Evolutionary conservation across 2,113 vertebrate genomes (phyloP).

Genomic region (Pituophis catenifer): DNA sequence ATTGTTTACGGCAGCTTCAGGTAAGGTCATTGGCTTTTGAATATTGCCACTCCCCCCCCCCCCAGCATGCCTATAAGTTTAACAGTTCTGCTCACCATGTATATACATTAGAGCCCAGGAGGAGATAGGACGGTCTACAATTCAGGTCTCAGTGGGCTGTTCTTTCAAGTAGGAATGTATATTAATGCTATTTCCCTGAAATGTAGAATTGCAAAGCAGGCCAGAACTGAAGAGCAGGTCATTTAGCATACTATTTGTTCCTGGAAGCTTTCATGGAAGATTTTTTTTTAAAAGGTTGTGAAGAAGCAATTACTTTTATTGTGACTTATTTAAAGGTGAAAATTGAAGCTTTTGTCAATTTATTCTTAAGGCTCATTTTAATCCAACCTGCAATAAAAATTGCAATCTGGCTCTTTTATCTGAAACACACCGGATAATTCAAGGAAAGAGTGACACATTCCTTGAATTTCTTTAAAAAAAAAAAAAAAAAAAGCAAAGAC

Average conservation of each 20-base stretch:
- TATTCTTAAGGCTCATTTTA: background rate
- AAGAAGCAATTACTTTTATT: background rate
- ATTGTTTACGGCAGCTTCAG: slow-evolving; percentile 85
- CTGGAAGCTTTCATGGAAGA: background rate
- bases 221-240: background rate
- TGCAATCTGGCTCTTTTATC: background rate
- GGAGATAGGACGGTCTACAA: too few relatives aligned
- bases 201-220: background rate
- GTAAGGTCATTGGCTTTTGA: slow-evolving; percentile 62
- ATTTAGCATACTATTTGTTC: background rate
- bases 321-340: background rate
- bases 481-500: background rate
- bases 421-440: background rate
- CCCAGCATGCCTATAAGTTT: too few relatives aligned
- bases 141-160: too few relatives aligned
- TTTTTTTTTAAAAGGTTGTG: background rate
- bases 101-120: too few relatives aligned
- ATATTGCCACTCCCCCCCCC: background rate
- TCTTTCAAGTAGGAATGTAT: background rate
- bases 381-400: background rate
- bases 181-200: background rate
- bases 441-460: background rate
- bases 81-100: too few relatives aligned
- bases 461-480: background rate
- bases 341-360: background rate